phyloP scores from a whole-genome alignment of 2,888 invertebrate species.

The Drosophila siamana region DNA sequence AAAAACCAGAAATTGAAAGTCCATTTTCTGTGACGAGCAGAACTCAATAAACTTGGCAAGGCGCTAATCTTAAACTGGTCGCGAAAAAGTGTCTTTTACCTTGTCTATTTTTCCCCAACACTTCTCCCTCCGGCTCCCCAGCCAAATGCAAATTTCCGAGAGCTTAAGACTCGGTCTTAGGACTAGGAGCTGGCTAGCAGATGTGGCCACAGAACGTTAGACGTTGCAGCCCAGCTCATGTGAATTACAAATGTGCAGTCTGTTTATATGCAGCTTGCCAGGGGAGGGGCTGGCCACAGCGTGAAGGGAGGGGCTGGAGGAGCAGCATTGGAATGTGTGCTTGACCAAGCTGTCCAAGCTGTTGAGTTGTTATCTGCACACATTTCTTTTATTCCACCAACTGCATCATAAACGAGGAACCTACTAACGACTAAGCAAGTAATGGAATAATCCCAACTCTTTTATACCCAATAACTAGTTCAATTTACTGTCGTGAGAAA shows the following conservation, averaged over 20 bases:
- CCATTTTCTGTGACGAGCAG: neutral
- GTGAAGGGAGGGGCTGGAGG: neutral
- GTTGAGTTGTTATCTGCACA: constrained; percentile 69
- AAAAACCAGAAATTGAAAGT: constrained; percentile 38
- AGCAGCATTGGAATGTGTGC: constrained; percentile 18
- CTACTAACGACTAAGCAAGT: neutral
- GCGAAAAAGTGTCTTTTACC: neutral
- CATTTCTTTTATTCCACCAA: constrained; percentile 61
- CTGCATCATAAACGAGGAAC: constrained; percentile 70
- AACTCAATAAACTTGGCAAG: constrained; percentile 10
- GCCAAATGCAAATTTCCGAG: constrained; percentile 44
- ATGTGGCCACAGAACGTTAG: constrained; percentile 67
- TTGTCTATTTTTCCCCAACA: constrained; percentile 5
- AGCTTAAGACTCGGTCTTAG: neutral
- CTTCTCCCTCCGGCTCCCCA: constrained; percentile 25
- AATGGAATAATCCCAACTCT: neutral
- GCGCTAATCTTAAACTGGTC: constrained; percentile 11
- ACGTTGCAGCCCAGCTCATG: constrained; percentile 53
- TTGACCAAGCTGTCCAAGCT: constrained; percentile 44
- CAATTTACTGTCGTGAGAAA: too few species aligned
- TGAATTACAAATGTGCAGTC: constrained; percentile 68
- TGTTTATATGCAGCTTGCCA: neutral
- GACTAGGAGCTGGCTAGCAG: constrained; percentile 8
- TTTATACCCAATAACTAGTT: neutral
- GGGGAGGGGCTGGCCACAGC: too few species aligned